phyloP scores from a whole-genome alignment of 2,888 invertebrate genomes.

The Tipula helvola region DNA sequence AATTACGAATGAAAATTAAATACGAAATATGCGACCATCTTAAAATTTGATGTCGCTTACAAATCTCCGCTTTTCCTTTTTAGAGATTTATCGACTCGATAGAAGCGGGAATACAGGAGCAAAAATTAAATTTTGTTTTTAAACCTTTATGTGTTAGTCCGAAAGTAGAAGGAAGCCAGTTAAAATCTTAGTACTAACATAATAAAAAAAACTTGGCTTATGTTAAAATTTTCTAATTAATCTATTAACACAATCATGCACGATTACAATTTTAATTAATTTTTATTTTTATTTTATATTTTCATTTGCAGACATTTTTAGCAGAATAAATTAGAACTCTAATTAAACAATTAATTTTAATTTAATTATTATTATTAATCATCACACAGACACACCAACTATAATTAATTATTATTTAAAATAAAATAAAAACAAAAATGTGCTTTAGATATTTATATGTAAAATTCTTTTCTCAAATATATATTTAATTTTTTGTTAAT shows the following conservation, averaged over 20 bases:
- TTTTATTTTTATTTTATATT: neutral
- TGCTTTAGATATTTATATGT: neutral
- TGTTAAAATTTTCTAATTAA: neutral
- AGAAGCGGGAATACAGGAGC: no score
- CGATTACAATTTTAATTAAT: neutral
- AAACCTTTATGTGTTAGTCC: no score
- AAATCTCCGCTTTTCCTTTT: no score
- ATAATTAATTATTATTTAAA: neutral
- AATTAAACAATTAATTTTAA: neutral
- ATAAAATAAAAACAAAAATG: neutral
- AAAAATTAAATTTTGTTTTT: no score
- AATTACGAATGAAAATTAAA: no score
- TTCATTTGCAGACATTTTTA: neutral
- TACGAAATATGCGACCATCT: no score
- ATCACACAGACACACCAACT: neutral
- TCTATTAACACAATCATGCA: neutral
- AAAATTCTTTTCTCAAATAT: neutral
- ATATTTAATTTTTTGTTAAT: neutral
- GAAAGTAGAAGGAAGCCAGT: no score
- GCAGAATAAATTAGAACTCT: neutral
- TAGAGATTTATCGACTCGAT: no score
- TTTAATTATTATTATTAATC: neutral
- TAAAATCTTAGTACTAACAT: no score
- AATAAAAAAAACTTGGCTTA: neutral
- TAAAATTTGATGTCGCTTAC: no score